Conservation (phyloP, 2,113 vertebrate genomes). For the Austrofundulus limnaeus region DNA sequence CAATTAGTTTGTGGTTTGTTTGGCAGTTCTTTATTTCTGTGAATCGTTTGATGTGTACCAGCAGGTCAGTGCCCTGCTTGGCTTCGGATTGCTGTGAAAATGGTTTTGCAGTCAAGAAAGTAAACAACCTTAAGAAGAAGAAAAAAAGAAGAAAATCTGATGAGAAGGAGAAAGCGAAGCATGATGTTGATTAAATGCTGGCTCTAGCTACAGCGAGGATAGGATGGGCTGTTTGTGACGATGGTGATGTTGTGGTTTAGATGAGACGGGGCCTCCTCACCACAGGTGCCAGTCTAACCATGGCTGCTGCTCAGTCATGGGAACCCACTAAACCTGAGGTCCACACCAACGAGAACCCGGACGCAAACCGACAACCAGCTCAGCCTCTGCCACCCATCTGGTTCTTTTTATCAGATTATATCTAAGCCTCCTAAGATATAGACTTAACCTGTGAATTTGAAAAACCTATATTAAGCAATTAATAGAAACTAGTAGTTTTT, state of each 20-base stretch:
- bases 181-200: slow-evolving; percentile 26
- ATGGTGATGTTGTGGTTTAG: slow-evolving; percentile 57
- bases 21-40: slow-evolving; percentile 20
- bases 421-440: slow-evolving; percentile 40
- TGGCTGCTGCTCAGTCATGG: slow-evolving; percentile 47
- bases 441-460: slow-evolving; percentile 34
- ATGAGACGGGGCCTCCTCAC: slow-evolving; percentile 57
- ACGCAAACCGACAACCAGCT: slow-evolving; percentile 52
- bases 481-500: too few species aligned
- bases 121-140: slow-evolving; percentile 22
- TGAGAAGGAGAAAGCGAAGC: slow-evolving; percentile 10
- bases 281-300: slow-evolving; percentile 65
- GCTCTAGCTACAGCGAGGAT: slow-evolving; percentile 33
- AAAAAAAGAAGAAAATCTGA: background rate
- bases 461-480: slow-evolving; percentile 40
- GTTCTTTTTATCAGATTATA: slow-evolving; percentile 58
- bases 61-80: background rate
- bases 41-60: slow-evolving; percentile 1
- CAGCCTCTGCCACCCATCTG: slow-evolving; percentile 50
- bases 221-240: slow-evolving; percentile 37
- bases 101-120: slow-evolving; percentile 53
- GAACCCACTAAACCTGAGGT: slow-evolving; percentile 18
- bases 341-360: slow-evolving; percentile 33
- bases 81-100: slow-evolving; percentile 37
- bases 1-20: slow-evolving; percentile 11